phyloP scores from a whole-genome alignment of 2,113 vertebrate genomes.

The Suncus etruscus region DNA sequence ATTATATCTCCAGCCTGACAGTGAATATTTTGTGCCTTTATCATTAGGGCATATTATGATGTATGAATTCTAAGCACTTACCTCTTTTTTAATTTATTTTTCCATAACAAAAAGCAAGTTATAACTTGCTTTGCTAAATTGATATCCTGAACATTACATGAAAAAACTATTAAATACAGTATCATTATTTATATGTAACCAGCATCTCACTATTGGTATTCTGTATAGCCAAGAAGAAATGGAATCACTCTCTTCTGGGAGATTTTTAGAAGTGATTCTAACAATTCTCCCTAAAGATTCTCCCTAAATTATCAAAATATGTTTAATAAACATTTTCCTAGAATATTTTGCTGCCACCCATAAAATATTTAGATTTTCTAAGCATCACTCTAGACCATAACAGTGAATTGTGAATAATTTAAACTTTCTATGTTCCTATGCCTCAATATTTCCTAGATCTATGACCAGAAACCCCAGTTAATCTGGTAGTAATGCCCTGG shows the following conservation, averaged over 20 bases:
- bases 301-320: neutral
- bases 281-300: neutral
- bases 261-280: neutral
- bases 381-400: neutral
- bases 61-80: neutral
- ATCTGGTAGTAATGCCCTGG: neutral
- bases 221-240: neutral
- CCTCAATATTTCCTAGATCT: neutral
- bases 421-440: neutral
- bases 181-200: neutral
- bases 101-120: neutral
- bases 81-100: slow-evolving; percentile 4
- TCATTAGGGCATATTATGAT: neutral
- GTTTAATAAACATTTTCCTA: neutral
- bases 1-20: neutral
- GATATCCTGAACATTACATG: neutral
- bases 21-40: neutral
- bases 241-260: neutral
- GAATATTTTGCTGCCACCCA: slow-evolving; percentile 8
- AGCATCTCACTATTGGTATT: neutral
- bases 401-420: neutral
- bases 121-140: neutral
- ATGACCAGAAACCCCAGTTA: neutral
- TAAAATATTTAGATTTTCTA: neutral
- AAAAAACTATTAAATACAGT: neutral